Percentiles rank a stretch among this genome's conserved stretches.
phyloP scores from a whole-genome alignment of 2,888 invertebrate genomes.

The Ariolimax columbianus region DNA sequence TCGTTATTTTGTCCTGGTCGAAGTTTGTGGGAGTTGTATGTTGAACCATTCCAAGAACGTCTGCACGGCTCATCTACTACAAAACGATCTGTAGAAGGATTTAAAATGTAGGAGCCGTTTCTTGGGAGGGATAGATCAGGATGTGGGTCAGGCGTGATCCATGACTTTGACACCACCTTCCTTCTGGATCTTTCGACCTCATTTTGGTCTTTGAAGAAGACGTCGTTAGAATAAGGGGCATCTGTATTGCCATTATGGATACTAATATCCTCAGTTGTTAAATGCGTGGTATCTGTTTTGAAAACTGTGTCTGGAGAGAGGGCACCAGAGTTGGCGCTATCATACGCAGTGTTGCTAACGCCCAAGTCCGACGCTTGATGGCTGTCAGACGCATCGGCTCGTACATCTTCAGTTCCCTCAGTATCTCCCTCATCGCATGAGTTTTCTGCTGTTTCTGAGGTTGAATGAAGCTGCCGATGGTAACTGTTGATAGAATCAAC shows the following conservation, averaged over 20 bases:
- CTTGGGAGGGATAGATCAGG: neutral
- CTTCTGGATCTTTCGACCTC: neutral
- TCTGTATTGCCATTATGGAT: neutral
- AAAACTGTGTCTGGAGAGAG: neutral
- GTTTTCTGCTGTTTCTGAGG: slow-evolving; percentile 45
- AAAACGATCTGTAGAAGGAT: neutral
- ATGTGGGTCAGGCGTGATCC: neutral
- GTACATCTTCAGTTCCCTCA: neutral
- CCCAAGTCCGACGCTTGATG: neutral
- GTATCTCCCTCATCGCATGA: slow-evolving; percentile 20
- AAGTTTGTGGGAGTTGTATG: neutral
- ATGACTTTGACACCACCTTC: neutral
- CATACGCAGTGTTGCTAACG: neutral
- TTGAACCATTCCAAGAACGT: slow-evolving; percentile 11
- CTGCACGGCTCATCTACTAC: neutral
- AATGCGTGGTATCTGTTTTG: neutral
- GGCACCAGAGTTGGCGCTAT: neutral
- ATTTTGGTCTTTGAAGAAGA: neutral
- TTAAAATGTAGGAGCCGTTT: neutral
- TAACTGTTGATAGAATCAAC: slow-evolving; percentile 50
- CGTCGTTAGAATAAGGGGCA: neutral
- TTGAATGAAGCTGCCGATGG: slow-evolving; percentile 56
- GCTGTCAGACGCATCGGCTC: neutral
- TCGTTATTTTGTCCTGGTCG: neutral
- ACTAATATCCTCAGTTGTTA: neutral